These are phyloP conservation scores for Iguana delicatissima DNA, from an alignment of 2,797 vertebrate species.

Conservation along the genomic window DNA sequence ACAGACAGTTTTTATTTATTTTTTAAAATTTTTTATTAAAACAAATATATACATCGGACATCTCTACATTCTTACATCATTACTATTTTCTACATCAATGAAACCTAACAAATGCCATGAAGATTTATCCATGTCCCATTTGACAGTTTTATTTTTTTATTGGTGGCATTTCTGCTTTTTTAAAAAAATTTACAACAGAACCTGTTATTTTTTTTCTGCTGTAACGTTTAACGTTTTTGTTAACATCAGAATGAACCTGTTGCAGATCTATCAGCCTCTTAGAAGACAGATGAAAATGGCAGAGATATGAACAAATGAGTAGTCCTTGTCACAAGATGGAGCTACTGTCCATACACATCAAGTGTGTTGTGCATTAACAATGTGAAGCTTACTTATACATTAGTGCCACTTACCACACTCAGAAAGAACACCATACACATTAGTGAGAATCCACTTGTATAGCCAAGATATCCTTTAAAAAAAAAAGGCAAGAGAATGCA, in stretches of 20 bases:
- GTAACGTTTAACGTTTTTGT: background rate
- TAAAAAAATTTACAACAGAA: background rate
- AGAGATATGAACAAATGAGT: background rate
- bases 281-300: background rate
- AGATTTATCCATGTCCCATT: too few relatives aligned
- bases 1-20: background rate
- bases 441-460: slow-evolving; percentile 97
- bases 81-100: too few relatives aligned
- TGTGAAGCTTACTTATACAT: slow-evolving; percentile 38
- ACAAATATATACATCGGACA: too few relatives aligned
- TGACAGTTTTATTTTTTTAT: background rate
- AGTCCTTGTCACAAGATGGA: background rate
- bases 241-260: background rate
- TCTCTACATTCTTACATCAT: too few relatives aligned
- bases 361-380: background rate
- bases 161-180: background rate
- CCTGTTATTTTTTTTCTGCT: background rate
- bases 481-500: slow-evolving; percentile 55
- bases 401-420: slow-evolving; percentile 85
- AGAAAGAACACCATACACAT: slow-evolving; percentile 98
- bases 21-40: too few relatives aligned
- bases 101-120: too few relatives aligned
- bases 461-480: slow-evolving; percentile 93
- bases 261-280: background rate
- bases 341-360: background rate